Evolutionary conservation across 2,888 invertebrate species (phyloP).

Genomic region (Taphrorychus bicolor): DNA sequence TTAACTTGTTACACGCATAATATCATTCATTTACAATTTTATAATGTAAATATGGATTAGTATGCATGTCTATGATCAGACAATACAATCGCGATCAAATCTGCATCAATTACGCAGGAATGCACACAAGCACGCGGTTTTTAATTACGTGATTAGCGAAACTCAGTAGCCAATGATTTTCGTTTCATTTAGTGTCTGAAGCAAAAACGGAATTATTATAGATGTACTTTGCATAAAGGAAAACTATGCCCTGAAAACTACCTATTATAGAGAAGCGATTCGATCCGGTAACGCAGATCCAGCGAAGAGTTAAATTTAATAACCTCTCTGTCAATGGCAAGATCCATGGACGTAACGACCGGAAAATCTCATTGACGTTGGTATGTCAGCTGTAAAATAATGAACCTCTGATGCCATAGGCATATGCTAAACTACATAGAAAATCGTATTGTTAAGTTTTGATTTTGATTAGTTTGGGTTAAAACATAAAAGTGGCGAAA

Average conservation of each 20-base stretch:
- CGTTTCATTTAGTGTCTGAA: too few species aligned
- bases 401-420: conserved; percentile 3
- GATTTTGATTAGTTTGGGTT: too few species aligned
- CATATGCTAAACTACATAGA: neutral
- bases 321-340: conserved; percentile 32
- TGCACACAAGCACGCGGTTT: conserved; percentile 6
- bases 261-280: conserved; percentile 15
- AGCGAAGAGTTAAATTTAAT: conserved; percentile 39
- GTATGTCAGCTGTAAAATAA: conserved; percentile 32
- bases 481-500: too few species aligned
- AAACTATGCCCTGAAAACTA: neutral
- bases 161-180: too few species aligned
- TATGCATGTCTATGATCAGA: conserved; percentile 5
- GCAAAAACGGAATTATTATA: too few species aligned
- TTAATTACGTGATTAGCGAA: neutral
- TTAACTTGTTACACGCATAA: conserved; percentile 11
- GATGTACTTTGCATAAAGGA: neutral
- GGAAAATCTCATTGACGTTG: conserved; percentile 32
- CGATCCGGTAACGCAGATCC: conserved; percentile 21
- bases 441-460: too few species aligned
- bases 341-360: conserved; percentile 23
- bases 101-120: conserved; percentile 2
- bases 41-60: conserved; percentile 7
- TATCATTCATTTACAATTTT: conserved; percentile 9
- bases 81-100: neutral